These are phyloP conservation scores for Cosmorhoe ocellata DNA, from an alignment of 2,888 invertebrate genomes.

Conservation along the genomic window DNA sequence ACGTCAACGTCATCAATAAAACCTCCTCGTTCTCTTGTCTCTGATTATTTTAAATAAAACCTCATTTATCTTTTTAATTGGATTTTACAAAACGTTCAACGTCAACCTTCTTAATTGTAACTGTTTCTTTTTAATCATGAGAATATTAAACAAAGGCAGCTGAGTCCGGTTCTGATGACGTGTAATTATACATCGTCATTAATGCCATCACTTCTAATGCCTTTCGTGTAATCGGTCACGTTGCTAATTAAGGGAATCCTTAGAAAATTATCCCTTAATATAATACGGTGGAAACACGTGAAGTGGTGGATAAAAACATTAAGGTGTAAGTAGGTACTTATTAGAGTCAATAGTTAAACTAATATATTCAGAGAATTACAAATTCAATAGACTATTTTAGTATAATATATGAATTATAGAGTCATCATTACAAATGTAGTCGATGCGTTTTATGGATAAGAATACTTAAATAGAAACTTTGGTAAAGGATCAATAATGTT, in stretches of 20 bases:
- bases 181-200: constrained; percentile 10
- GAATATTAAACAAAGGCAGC: constrained; percentile 26
- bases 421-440: too few relatives aligned
- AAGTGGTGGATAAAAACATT: neutral
- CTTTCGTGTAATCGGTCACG: constrained; percentile 20
- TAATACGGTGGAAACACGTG: constrained; percentile 13
- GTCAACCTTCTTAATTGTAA: constrained; percentile 2
- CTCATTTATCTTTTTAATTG: constrained; percentile 2
- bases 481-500: too few relatives aligned
- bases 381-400: too few relatives aligned
- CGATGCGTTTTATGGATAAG: too few relatives aligned
- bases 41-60: constrained; percentile 4
- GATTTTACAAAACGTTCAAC: constrained; percentile 1
- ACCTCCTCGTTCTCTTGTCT: too few relatives aligned
- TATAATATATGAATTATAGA: too few relatives aligned
- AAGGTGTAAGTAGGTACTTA: too few relatives aligned
- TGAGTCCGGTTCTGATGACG: constrained; percentile 19
- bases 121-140: constrained; percentile 21
- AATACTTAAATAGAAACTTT: too few relatives aligned
- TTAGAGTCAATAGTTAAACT: too few relatives aligned
- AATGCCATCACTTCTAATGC: constrained; percentile 20
- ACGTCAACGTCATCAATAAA: too few relatives aligned
- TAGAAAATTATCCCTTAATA: neutral
- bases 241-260: constrained; percentile 8
- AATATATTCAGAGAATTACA: too few relatives aligned